Evolutionary conservation across 2,113 vertebrate genomes (phyloP), one percentile per base, ranked within the genome.

Genomic region (Mormyrus lacerda): DNA sequence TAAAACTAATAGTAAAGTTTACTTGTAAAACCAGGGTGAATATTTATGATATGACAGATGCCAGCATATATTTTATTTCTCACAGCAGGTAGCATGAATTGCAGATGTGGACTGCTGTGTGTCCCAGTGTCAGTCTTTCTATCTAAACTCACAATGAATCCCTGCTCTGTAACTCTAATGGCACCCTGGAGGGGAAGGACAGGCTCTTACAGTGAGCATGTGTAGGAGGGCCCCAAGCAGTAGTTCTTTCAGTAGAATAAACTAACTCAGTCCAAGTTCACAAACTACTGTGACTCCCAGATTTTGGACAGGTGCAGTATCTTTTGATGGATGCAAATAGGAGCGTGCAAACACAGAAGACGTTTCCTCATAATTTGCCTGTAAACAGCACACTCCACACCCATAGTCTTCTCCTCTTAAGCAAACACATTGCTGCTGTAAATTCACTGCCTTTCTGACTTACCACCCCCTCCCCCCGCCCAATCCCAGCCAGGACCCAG

Each of bases 391-490:
- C 53, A 53, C 50, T 87, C 86, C 6, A 11, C 50, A 45, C 88
- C 24, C 27, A 7, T 27, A 58, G n/a, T 42, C 35, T 79, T 85
- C 55, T 27, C 35, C n/a, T 44, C 39, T 83, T 53, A 35, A 24
- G 27, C 35, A 79, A 35, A 42, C 42, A 61, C n/a, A 84, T 50
- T 21, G 27, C 51, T 58, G 13, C 51, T 45, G 19, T 39, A 84
- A 35, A 45, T 21, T 85, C 50, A 39, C 51, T 87, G 91, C 73
- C 86, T 53, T 82, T 91, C 85, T 55, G 53, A 35, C 69, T 90
- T 90, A 73, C 73, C 88, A 58, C 42, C 55, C 45, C 73, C 50
- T 61, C 53, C 53, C 53, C 53, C 53, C 0, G 7, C 42, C 42
- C 11, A 45, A 24, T 44, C 19, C 15, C 83, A 10, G 83, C 48